Base-by-base conservation (phyloP, 1,140 invertebrate genomes). In the Holotrichia oblita region DNA sequence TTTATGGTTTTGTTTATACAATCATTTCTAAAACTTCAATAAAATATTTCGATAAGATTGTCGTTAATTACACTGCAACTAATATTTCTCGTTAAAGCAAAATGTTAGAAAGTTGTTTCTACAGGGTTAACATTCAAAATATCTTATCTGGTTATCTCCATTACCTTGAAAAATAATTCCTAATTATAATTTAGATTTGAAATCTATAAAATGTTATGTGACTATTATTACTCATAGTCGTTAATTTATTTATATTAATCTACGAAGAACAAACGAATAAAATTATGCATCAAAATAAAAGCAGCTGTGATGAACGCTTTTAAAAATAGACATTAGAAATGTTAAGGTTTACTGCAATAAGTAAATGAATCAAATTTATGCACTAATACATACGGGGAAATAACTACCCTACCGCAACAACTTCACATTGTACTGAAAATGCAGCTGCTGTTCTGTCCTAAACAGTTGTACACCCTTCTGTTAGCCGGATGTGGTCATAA, bases 341-440 rank as follows among this genome's bases (percentile, higher is more conserved):
- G 20, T 69, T 69, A 69, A 14, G 9, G 24, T 34, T 69, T 69
- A 17, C 22, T 55, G 22, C 12, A 12, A 34, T 9, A 69, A 34
- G 27, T 7, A 12, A 34, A 34, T 8, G 4, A 69, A 69, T 69
- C 22, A 69, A 69, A 69, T 69, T 69, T 22, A 69, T 34, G 22
- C 12, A 34, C 27, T 34, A 34, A 34, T 34, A 34, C 27, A 34
- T 34, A 34, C 27, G 4, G 27, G 27, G n/a, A 34, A 12, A 34
- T 9, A 27, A 69, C 61, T 69, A 69, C 61, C 61, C 61, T 69
- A 69, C 61, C 61, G 17, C 55, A 61, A 64, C 61, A 69, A 34
- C 9, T 69, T 34, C 22, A 12, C 61, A 69, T 69, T 69, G 12
- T 69, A 20, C 61, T 69, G 9, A 12, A 69, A 12, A 7, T 69